Evolutionary conservation across 2,797 vertebrate species (phyloP).

Genomic region (Adrianichthys oophorus): DNA sequence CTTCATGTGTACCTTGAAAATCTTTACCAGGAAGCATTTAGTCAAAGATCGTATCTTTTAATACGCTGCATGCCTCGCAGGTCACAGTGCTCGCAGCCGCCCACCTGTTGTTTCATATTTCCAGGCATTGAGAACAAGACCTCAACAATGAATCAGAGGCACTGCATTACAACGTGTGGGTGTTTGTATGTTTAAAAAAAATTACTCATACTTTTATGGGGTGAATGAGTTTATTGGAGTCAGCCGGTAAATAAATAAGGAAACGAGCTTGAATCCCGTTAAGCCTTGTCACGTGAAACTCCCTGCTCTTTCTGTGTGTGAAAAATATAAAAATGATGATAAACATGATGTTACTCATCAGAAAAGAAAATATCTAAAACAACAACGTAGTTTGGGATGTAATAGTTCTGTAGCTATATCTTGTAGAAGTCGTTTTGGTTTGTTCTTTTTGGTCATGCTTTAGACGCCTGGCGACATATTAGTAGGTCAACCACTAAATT

Average conservation of each 20-base stretch:
- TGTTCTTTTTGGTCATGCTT: too few relatives aligned
- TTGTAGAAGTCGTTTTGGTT: too few relatives aligned
- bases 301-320: too few relatives aligned
- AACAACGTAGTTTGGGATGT: too few relatives aligned
- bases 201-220: neutral
- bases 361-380: too few relatives aligned
- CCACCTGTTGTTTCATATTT: constrained; percentile 57
- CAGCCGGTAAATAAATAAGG: neutral
- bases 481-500: too few relatives aligned
- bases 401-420: too few relatives aligned
- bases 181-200: constrained; percentile 13
- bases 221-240: neutral
- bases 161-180: constrained; percentile 3
- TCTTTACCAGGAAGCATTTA: constrained; percentile 45
- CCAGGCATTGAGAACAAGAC: constrained; percentile 15
- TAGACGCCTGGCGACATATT: too few relatives aligned
- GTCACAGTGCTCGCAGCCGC: constrained; percentile 48
- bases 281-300: too few relatives aligned
- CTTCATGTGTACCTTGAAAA: constrained; percentile 23
- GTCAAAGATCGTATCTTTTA: constrained; percentile 53
- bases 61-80: constrained; percentile 43
- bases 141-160: constrained; percentile 1
- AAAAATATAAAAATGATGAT: too few relatives aligned
- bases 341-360: too few relatives aligned
- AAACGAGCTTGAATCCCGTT: too few relatives aligned